Percentiles rank a stretch among this genome's conserved stretches.
These are phyloP conservation scores for Pharmacophagus antenor DNA, from an alignment of 2,888 invertebrate species.

Conservation along the genomic window DNA sequence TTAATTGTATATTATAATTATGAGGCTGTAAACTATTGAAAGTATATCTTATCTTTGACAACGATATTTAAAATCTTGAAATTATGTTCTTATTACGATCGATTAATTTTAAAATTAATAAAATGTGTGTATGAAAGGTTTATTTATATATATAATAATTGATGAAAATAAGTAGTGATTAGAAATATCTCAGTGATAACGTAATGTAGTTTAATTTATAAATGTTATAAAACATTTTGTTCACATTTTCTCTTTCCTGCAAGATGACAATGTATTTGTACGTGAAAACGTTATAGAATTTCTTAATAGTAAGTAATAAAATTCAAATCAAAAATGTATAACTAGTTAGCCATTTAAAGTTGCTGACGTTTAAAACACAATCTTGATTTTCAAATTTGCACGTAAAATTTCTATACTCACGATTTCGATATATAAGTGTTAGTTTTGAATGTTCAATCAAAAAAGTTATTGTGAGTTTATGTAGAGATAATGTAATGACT, in stretches of 20 bases:
- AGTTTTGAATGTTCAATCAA: not conserved
- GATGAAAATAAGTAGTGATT: not conserved
- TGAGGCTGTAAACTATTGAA: conserved; percentile 18
- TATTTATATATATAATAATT: not conserved
- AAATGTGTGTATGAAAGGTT: not conserved
- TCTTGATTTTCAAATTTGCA: too few relatives aligned
- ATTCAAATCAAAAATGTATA: too few relatives aligned
- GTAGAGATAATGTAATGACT: not conserved
- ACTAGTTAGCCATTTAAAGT: too few relatives aligned
- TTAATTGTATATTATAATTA: not conserved
- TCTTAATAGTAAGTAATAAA: too few relatives aligned
- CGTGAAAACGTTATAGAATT: too few relatives aligned
- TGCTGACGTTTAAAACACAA: too few relatives aligned
- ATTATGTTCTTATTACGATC: not conserved
- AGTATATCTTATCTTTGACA: not conserved
- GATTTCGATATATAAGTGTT: too few relatives aligned
- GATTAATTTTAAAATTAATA: not conserved
- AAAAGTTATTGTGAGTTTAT: too few relatives aligned
- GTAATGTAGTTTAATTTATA: not conserved
- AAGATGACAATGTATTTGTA: too few relatives aligned
- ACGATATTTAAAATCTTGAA: not conserved
- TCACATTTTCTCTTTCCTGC: too few relatives aligned
- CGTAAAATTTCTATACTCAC: not conserved
- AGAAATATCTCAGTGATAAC: not conserved
- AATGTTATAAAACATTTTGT: not conserved